Conservation (phyloP, 2,113 vertebrate genomes). For the Diadophis punctatus region DNA sequence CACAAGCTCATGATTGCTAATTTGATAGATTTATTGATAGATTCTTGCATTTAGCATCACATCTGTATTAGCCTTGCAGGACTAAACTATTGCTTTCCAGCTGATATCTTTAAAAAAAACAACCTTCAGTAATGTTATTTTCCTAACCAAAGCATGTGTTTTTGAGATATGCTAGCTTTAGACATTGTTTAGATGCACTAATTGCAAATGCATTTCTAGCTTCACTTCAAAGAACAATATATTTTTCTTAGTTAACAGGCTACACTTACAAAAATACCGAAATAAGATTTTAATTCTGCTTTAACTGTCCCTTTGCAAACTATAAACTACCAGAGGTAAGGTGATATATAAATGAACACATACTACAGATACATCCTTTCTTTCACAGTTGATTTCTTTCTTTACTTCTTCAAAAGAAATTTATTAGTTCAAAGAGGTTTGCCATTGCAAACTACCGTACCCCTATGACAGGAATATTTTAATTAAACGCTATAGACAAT, state of each 20-base stretch:
- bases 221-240: background rate
- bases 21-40: background rate
- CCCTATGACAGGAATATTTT: background rate
- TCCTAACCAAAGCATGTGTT: background rate
- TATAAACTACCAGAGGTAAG: background rate
- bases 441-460: background rate
- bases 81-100: background rate
- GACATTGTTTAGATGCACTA: background rate
- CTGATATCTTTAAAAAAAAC: background rate
- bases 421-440: background rate
- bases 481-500: background rate
- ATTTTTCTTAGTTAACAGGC: background rate
- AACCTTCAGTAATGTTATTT: background rate
- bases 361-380: background rate
- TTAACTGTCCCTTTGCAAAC: background rate
- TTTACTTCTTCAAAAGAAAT: background rate
- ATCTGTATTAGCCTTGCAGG: background rate
- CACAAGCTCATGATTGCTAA: background rate
- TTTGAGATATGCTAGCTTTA: background rate
- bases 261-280: background rate
- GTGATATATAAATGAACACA: background rate
- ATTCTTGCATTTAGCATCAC: background rate
- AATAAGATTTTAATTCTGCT: background rate
- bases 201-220: background rate
- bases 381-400: background rate